Evolutionary conservation across 2,797 vertebrate genomes (phyloP).

Genomic region (Florisuga fusca): DNA sequence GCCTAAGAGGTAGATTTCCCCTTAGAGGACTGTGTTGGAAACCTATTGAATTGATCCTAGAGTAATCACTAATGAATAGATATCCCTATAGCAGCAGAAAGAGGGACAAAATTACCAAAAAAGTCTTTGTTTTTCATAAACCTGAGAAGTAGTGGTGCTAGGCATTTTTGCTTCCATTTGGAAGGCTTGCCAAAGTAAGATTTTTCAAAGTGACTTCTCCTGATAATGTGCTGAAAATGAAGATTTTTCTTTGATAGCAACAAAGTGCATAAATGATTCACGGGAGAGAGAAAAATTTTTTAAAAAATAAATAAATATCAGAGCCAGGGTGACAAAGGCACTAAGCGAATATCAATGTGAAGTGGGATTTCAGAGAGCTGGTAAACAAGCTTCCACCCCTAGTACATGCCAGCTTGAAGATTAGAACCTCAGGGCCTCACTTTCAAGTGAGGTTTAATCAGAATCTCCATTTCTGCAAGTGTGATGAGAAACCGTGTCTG

Average conservation of each 20-base stretch:
- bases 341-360: background rate
- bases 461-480: background rate
- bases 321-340: background rate
- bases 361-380: constrained; percentile 14
- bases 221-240: constrained; percentile 11
- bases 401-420: background rate
- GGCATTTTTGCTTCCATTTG: background rate
- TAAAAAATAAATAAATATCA: background rate
- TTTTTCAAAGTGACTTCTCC: constrained; percentile 28
- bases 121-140: background rate
- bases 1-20: background rate
- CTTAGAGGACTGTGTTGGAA: background rate
- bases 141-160: background rate
- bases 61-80: background rate
- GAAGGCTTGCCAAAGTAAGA: constrained; percentile 3
- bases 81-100: background rate
- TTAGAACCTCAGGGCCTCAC: background rate
- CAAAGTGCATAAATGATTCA: constrained; percentile 52
- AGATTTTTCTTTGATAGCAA: constrained; percentile 49
- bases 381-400: constrained; percentile 24
- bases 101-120: background rate
- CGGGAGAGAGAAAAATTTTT: background rate
- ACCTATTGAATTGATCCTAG: background rate
- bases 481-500: background rate
- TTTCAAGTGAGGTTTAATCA: constrained; percentile 39